These are phyloP conservation scores for Herminia tarsipennalis DNA, from an alignment of 2,888 invertebrate genomes.

Conservation along the genomic window DNA sequence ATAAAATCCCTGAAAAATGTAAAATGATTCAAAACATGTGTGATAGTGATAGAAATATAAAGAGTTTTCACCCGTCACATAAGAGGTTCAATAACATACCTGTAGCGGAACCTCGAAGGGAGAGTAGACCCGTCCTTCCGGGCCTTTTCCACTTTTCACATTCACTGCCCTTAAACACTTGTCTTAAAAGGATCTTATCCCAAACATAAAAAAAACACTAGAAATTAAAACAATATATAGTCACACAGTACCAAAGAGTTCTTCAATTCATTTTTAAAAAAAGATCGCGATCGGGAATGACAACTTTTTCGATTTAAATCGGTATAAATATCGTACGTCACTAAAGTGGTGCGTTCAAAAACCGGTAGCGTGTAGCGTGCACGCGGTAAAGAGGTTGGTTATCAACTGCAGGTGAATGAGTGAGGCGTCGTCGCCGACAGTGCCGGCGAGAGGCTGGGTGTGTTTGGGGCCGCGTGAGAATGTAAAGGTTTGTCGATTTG, in stretches of 20 bases:
- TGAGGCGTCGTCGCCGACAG: conserved; percentile 41
- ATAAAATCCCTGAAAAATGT: too few relatives aligned
- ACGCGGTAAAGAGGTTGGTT: conserved; percentile 65
- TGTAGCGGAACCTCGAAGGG: conserved; percentile 65
- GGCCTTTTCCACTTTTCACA: conserved; percentile 70
- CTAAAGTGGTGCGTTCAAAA: conserved; percentile 35
- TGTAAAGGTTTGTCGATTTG: conserved; percentile 38
- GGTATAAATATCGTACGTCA: conserved; percentile 39
- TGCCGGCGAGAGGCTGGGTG: conserved; percentile 65
- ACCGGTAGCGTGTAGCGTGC: conserved; percentile 56
- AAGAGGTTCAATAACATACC: conserved; percentile 54
- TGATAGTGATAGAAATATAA: too few relatives aligned
- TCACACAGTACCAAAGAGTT: conserved; percentile 35
- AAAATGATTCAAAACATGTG: too few relatives aligned
- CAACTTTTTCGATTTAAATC: conserved; percentile 1
- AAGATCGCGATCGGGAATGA: conserved; percentile 16
- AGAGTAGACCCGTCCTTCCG: conserved; percentile 69
- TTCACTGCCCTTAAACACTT: conserved; percentile 53
- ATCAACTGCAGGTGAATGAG: conserved; percentile 66
- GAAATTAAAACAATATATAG: conserved; percentile 31
- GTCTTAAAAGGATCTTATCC: conserved; percentile 25
- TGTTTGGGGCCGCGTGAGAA: conserved; percentile 55
- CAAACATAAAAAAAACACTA: conserved; percentile 31
- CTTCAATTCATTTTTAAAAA: conserved; percentile 27
- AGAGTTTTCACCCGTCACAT: conserved; percentile 32